Conservation (phyloP, 30 jellyfish, hydroid and myxozoan genomes). For the Pseudorhiza aurosa region DNA sequence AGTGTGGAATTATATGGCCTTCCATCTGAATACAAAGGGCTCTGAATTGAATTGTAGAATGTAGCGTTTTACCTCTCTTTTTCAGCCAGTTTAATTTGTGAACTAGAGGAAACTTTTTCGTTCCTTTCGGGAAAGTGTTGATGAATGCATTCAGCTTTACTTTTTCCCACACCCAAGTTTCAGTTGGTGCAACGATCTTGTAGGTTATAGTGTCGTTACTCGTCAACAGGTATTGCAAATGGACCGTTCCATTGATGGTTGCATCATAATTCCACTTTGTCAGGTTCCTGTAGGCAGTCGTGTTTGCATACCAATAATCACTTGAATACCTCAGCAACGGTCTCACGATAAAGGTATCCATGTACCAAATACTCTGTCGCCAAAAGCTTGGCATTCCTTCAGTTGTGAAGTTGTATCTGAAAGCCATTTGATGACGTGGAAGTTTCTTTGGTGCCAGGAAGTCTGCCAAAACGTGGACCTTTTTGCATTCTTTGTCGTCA, state of each 20-base stretch:
- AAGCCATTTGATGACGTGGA: constrained; percentile 69
- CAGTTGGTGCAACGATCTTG: constrained; percentile 37
- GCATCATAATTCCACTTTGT: constrained; percentile 20
- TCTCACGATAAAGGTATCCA: constrained; percentile 7
- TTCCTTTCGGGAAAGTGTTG: constrained; percentile 39
- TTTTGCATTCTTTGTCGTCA: constrained; percentile 40
- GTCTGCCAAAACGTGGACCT: constrained; percentile 31
- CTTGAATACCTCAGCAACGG: constrained; percentile 34
- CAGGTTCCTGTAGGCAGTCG: constrained; percentile 6
- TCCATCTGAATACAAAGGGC: too few species aligned
- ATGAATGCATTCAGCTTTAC: constrained; percentile 10
- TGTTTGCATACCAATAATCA: constrained; percentile 25
- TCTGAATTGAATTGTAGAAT: too few species aligned
- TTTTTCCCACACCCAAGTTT: constrained; percentile 33
- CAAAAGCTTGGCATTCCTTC: constrained; percentile 39
- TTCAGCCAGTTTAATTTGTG: not conserved
- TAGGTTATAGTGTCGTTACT: constrained; percentile 28
- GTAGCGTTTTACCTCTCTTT: constrained; percentile 35
- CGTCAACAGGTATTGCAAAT: constrained; percentile 21
- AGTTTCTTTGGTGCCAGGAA: constrained; percentile 35
- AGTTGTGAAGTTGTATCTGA: constrained; percentile 44
- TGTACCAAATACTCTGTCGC: constrained; percentile 32
- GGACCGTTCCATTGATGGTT: constrained; percentile 28
- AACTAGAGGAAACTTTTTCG: constrained; percentile 7
- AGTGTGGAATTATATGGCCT: too few species aligned